Evolutionary conservation across 1,140 invertebrate genomes (phyloP), one percentile per base, ranked within the genome.

Genomic region (Lordiphosa stackelbergi): DNA sequence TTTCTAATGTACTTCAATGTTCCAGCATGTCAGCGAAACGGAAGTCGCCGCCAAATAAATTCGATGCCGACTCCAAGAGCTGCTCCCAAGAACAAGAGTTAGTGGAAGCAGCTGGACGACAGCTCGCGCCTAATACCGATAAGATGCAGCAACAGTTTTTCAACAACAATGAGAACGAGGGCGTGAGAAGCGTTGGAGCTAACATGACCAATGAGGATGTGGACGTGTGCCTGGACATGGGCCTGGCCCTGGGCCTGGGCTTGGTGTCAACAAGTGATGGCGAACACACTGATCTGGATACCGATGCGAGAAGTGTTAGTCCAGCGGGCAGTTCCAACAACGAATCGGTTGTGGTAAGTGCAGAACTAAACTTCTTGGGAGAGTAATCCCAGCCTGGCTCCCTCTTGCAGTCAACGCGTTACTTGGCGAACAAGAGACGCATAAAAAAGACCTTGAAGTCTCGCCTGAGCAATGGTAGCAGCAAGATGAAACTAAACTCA

Each of bases 11-110:
- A 11, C 22, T 19, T 11, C 5, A 31, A 10, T 35, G 22, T 52
- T 62, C 4, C 22, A 70, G 68, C 6, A 70, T 70, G 68, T 70
- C 68, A 35, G 68, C 47, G 51, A 70, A 70, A 57, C 63, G 68
- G 6, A 70, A 66, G 54, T 68, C 64, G n/a, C 49, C 54, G 4
- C 68, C 64, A 1, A 71, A 49, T 31, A 71, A 71, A 52, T 51
- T 68, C 42, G 68, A 71, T 36, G 49, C 12, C 35, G 54, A 68
- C 31, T 52, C 48, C 28, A 57, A 47, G 48, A 24, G 19, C 43
- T 60, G 36, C 40, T 58, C 42, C 1, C 42, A 54, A 13, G 61
- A 19, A 40, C 36, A 49, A 31, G 43, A 53, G 10, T 40, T 12
- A 28, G 3, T 49, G 28, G 41, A 34, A 5, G 41, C 40, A 16